Conservation (phyloP, 2,888 invertebrate genomes). For the Drosophila merina region DNA sequence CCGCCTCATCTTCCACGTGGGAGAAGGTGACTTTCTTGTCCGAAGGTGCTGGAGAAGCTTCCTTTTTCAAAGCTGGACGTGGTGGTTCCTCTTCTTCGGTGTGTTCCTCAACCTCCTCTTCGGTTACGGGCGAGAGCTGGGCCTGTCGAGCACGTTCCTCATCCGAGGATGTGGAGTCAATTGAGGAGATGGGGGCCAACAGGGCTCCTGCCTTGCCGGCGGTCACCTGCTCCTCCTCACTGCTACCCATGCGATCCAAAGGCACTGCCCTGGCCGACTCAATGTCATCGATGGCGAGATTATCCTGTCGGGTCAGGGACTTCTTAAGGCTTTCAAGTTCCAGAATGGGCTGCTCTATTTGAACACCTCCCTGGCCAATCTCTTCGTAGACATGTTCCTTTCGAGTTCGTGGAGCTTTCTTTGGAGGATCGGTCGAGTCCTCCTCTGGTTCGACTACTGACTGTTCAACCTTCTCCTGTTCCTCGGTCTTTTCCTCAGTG, state of each 20-base stretch:
- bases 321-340: slow-evolving; percentile 80
- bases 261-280: slow-evolving; percentile 83
- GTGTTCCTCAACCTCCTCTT: slow-evolving; percentile 79
- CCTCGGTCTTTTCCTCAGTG: slow-evolving; percentile 13
- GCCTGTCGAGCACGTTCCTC: slow-evolving; percentile 79
- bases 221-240: slow-evolving; percentile 81
- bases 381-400: slow-evolving; percentile 88
- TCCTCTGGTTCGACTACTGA: slow-evolving; percentile 39
- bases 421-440: slow-evolving; percentile 62
- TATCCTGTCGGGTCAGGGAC: slow-evolving; percentile 80
- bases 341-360: slow-evolving; percentile 70
- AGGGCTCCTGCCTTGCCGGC: slow-evolving; percentile 50
- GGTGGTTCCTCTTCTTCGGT: slow-evolving; percentile 41
- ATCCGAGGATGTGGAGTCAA: slow-evolving; percentile 84
- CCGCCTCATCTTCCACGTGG: slow-evolving; percentile 83
- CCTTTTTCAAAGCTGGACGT: slow-evolving; percentile 81
- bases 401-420: slow-evolving; percentile 84
- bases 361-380: slow-evolving; percentile 83
- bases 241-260: slow-evolving; percentile 83
- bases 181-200: slow-evolving; percentile 83
- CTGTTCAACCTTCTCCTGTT: slow-evolving; percentile 1
- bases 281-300: slow-evolving; percentile 85
- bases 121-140: slow-evolving; percentile 79
- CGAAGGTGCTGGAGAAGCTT: slow-evolving; percentile 84
- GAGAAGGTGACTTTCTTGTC: slow-evolving; percentile 85